Base-by-base conservation (phyloP, 2,888 invertebrate species). In the Microchrysa polita region DNA sequence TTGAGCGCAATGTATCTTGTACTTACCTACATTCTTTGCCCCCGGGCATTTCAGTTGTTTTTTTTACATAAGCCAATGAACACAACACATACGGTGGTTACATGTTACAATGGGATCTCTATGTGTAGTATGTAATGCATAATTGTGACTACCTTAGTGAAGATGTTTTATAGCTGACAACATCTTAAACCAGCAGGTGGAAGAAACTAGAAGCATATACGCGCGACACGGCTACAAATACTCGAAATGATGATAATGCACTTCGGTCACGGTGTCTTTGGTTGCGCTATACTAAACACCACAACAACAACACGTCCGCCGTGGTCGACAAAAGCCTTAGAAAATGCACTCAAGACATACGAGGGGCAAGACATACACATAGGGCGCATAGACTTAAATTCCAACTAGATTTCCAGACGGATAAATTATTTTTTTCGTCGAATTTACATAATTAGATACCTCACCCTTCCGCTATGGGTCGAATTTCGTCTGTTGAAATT, bases 121-220 rank as follows among this genome's bases (percentile, higher is more conserved):
- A 34, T 42, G 40, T 34, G 14, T 22, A 14, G 2, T 5, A 20
- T 27, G n/a, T 59, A 22, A 59, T 27, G 27, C 23, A 14, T 40
- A 27, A n/a, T 61, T 42, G 40, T 40, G 40, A 34, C 61, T 16
- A 61, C 40, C 61, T 34, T 61, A 23, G 61, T 61, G 61, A 61
- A 61, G 27, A 61, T 61, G 61, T 27, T 61, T 61, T n/a, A n/a
- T n/a, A n/a, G 40, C 61, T 61, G 61, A 61, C 61, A 16, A 61
- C 40, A 61, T 61, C 61, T 16, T 27, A 61, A n/a, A 23, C 59
- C 10, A 10, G 16, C 59, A 61, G 27, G 40, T 61, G 61, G 61
- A 61, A 10, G 16, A 22, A 61, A n/a, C 16, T 61, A 40, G 61
- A 61, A 18, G 61, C 40, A 40, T n/a, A n/a, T n/a, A 61, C 23